Evolutionary conservation across 2,797 vertebrate genomes (phyloP).

Genomic region (Pteronotus mesoamericanus): DNA sequence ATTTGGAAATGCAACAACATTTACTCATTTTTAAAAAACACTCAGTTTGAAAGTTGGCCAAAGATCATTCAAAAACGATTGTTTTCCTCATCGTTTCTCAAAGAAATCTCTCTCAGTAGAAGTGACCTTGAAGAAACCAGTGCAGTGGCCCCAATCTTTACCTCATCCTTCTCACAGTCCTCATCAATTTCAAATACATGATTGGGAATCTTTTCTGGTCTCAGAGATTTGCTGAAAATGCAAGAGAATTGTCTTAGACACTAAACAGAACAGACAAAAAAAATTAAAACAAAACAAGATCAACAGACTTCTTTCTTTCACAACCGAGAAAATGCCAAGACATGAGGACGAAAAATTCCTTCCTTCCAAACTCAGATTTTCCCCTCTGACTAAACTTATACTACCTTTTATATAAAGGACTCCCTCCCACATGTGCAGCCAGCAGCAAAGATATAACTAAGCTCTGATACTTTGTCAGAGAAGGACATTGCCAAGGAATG

Average conservation of each 20-base stretch:
- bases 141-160: conserved; percentile 61
- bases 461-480: neutral
- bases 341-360: neutral
- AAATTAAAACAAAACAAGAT: neutral
- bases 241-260: conserved; percentile 71
- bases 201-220: conserved; percentile 93
- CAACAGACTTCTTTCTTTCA: neutral
- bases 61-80: neutral
- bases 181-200: conserved; percentile 97
- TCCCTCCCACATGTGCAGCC: neutral
- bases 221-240: conserved; percentile 92
- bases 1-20: conserved; percentile 8
- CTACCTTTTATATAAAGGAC: neutral
- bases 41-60: conserved; percentile 22
- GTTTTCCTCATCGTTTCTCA: neutral
- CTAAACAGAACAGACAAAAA: neutral
- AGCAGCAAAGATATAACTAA: neutral
- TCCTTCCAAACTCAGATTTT: conserved; percentile 19
- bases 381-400: neutral
- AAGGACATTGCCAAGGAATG: neutral
- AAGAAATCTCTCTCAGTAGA: neutral
- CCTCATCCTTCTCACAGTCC: conserved; percentile 94
- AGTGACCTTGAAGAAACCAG: neutral
- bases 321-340: conserved; percentile 12
- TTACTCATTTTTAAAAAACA: neutral